A percentile compares a stretch with the other conserved stretches of the same genome.
Conservation (phyloP, 2,113 vertebrate genomes). For the Pseudolaguvia tuberculata region DNA sequence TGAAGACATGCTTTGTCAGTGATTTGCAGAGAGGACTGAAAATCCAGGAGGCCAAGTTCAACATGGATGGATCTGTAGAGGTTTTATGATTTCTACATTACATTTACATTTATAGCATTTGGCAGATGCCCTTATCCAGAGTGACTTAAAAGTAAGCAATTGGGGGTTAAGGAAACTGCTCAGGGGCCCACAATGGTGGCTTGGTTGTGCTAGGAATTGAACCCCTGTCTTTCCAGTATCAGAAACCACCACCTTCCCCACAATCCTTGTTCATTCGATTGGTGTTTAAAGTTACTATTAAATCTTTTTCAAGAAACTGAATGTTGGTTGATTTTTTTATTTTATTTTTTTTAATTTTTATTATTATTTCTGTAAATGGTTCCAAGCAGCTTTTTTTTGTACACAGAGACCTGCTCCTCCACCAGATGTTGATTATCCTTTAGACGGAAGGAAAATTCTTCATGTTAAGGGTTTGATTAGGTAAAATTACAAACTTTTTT, state of each 20-base stretch:
- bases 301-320: too few species aligned
- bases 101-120: too few species aligned
- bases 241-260: too few species aligned
- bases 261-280: not conserved
- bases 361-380: too few species aligned
- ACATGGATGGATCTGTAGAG: conserved; percentile 83
- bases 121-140: too few species aligned
- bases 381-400: conserved; percentile 25
- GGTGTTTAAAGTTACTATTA: too few species aligned
- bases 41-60: conserved; percentile 93
- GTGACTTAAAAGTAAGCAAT: too few species aligned
- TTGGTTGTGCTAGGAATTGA: too few species aligned
- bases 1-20: conserved; percentile 92
- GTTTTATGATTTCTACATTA: conserved; percentile 59
- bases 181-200: too few species aligned
- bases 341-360: too few species aligned
- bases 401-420: conserved; percentile 81
- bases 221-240: too few species aligned
- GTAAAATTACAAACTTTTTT: conserved; percentile 58
- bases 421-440: conserved; percentile 88
- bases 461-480: conserved; percentile 89
- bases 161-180: too few species aligned
- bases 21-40: conserved; percentile 90
- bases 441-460: conserved; percentile 94
- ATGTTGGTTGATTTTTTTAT: not conserved